Evolutionary conservation across 2,888 invertebrate species (phyloP).

Genomic region (Lasioglossum vierecki): DNA sequence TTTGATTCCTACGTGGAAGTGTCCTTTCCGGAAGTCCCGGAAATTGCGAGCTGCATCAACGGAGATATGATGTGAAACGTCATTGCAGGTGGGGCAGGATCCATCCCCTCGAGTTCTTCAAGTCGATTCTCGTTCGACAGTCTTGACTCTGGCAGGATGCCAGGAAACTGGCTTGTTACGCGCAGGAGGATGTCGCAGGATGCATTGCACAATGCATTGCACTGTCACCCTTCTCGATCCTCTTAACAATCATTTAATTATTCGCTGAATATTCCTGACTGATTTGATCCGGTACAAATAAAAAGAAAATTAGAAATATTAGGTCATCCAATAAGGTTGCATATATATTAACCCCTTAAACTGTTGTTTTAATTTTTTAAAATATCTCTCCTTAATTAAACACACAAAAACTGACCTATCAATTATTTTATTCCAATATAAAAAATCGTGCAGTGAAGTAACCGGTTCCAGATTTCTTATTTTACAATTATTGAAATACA

Average conservation of each 20-base stretch:
- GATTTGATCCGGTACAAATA: neutral
- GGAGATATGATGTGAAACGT: constrained; percentile 51
- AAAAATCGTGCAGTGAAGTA: no score
- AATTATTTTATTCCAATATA: no score
- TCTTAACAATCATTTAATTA: neutral
- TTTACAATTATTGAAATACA: no score
- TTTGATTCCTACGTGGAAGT: constrained; percentile 14
- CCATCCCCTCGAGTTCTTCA: constrained; percentile 10
- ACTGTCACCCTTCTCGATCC: neutral
- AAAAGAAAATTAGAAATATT: neutral
- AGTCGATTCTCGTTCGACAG: constrained; percentile 43
- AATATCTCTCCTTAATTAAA: no score
- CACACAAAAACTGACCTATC: no score
- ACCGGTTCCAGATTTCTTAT: no score
- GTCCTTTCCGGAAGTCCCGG: constrained; percentile 35
- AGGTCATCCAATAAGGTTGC: no score
- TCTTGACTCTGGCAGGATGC: constrained; percentile 35
- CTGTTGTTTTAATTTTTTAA: no score
- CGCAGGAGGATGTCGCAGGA: constrained; percentile 27
- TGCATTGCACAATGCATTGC: constrained; percentile 15
- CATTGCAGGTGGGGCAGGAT: constrained; percentile 33
- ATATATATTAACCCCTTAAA: no score
- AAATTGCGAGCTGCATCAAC: constrained; percentile 47
- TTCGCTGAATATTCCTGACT: neutral
- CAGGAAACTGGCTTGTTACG: constrained; percentile 32